Conservation (phyloP, 2,113 vertebrate genomes). For the Mobula hypostoma region DNA sequence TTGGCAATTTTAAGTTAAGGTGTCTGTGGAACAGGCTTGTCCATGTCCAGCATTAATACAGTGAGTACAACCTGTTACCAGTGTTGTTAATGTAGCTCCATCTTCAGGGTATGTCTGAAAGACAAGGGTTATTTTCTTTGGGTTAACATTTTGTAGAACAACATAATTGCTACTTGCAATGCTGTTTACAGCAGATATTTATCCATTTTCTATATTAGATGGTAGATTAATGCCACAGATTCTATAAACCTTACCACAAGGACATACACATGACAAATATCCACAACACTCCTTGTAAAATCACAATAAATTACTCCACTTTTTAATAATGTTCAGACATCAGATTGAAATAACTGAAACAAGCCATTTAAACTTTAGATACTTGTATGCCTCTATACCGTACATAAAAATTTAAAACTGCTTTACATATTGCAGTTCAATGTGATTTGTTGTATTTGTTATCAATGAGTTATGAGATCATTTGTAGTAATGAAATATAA, state of each 20-base stretch:
- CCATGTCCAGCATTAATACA: not conserved
- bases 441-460: not conserved
- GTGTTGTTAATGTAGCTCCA: not conserved
- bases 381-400: not conserved
- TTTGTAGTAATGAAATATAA: conserved; percentile 17
- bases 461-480: conserved; percentile 18
- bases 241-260: not conserved
- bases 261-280: not conserved
- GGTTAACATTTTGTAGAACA: not conserved
- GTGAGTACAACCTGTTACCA: not conserved
- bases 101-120: conserved; percentile 22
- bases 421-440: not conserved
- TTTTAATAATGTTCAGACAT: not conserved
- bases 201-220: not conserved
- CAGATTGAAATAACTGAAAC: not conserved
- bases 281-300: not conserved
- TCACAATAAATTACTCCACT: not conserved
- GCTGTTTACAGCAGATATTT: conserved; percentile 1
- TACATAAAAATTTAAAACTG: not conserved
- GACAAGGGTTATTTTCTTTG: not conserved
- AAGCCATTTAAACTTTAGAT: not conserved
- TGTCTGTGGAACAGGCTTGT: not conserved
- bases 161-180: not conserved
- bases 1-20: not conserved
- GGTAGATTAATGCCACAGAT: not conserved